Percentiles rank a stretch among this genome's conserved stretches.
phyloP scores from a whole-genome alignment of 2,888 invertebrate genomes.

The Tetragonisca angustula region DNA sequence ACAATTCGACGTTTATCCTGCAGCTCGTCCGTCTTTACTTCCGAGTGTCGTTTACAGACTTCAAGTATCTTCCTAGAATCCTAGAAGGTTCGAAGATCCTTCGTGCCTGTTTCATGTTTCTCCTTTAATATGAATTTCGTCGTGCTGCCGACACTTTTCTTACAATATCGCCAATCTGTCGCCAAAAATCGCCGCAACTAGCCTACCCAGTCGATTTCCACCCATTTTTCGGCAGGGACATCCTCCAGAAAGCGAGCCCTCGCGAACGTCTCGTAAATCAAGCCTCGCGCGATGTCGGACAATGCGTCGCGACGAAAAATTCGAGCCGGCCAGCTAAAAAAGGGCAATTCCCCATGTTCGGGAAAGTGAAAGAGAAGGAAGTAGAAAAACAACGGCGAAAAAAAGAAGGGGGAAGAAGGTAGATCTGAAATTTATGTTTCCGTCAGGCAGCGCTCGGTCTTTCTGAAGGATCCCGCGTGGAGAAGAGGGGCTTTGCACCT shows the following conservation, averaged over 20 bases:
- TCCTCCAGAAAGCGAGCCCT: neutral
- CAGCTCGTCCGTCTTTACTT: too few relatives aligned
- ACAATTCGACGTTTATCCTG: too few relatives aligned
- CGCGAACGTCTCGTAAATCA: slow-evolving; percentile 44
- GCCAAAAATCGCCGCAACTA: neutral
- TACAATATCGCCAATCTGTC: too few relatives aligned
- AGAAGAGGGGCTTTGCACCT: slow-evolving; percentile 39
- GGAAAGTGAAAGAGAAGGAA: too few relatives aligned
- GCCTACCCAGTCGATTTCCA: neutral
- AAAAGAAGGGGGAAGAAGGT: neutral
- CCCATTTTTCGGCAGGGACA: neutral
- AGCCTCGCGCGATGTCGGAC: slow-evolving; percentile 29
- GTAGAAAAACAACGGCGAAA: neutral
- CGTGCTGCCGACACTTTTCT: too few relatives aligned
- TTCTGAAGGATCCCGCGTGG: slow-evolving; percentile 20
- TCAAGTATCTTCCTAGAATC: too few relatives aligned
- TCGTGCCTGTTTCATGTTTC: too few relatives aligned
- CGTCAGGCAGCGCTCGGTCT: slow-evolving; percentile 28
- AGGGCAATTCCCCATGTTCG: neutral
- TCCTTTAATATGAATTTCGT: too few relatives aligned
- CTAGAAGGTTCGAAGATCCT: too few relatives aligned
- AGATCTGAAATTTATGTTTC: slow-evolving; percentile 61
- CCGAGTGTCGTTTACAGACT: too few relatives aligned
- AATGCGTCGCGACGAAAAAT: slow-evolving; percentile 33
- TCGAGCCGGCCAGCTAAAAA: slow-evolving; percentile 21